Conservation (phyloP, 2,888 invertebrate species). For the Athripsodes cinereus region DNA sequence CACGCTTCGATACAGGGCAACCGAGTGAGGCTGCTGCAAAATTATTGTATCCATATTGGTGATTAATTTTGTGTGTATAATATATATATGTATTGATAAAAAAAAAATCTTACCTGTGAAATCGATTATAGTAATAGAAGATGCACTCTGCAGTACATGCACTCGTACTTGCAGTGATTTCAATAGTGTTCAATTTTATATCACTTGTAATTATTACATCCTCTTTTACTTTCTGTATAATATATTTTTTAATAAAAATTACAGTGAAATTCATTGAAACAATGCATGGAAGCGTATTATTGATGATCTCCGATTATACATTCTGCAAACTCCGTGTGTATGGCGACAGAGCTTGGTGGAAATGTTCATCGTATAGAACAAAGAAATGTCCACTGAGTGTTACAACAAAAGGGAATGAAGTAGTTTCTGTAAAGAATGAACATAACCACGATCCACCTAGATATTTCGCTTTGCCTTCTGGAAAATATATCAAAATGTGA, state of each 20-base stretch:
- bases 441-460: background rate
- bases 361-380: background rate
- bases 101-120: no score
- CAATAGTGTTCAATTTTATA: no score
- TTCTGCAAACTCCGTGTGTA: background rate
- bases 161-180: no score
- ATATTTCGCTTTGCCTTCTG: background rate
- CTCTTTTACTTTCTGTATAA: no score
- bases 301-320: background rate
- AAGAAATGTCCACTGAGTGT: background rate
- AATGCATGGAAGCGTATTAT: background rate
- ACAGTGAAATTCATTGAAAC: background rate
- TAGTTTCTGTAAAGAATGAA: background rate
- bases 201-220: no score
- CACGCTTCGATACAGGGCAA: no score
- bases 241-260: background rate
- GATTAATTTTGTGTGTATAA: no score
- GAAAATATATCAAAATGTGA: background rate
- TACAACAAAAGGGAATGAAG: background rate
- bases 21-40: no score
- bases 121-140: no score
- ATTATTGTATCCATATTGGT: no score
- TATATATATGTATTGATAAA: no score
- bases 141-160: no score
- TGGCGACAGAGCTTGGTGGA: background rate